Conservation (phyloP, 2,797 vertebrate species). For the Ctenopoma multispine region DNA sequence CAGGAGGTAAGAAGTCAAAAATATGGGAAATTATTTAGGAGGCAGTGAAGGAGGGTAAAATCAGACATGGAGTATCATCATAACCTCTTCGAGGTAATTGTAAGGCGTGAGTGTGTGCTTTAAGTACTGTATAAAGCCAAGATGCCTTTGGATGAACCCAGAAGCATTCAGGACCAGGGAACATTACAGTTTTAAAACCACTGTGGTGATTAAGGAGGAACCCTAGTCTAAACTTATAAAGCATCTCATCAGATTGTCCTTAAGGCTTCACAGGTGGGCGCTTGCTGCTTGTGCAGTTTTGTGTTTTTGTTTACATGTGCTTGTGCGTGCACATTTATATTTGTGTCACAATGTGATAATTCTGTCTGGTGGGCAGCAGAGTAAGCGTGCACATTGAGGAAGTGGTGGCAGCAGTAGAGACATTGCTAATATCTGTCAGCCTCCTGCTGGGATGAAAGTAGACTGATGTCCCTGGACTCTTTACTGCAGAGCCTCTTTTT, state of each 20-base stretch:
- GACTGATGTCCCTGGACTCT: slow-evolving; percentile 42
- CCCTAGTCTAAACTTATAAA: slow-evolving; percentile 17
- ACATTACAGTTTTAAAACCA: slow-evolving; percentile 29
- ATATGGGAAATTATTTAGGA: background rate
- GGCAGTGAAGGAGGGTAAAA: slow-evolving; percentile 16
- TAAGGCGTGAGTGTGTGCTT: slow-evolving; percentile 9
- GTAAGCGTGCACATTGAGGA: slow-evolving; percentile 25
- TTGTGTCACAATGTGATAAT: slow-evolving; percentile 18
- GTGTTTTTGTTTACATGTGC: slow-evolving; percentile 39
- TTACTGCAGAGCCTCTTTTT: slow-evolving; percentile 48
- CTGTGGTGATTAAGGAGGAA: slow-evolving; percentile 19
- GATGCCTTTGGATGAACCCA: slow-evolving; percentile 41
- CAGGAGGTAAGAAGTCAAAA: background rate
- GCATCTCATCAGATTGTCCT: slow-evolving; percentile 37
- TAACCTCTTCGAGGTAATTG: slow-evolving; percentile 31
- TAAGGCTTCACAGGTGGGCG: slow-evolving; percentile 33
- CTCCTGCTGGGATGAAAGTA: slow-evolving; percentile 61
- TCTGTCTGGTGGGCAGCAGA: slow-evolving; percentile 22
- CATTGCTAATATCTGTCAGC: slow-evolving; percentile 16
- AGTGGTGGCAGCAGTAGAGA: slow-evolving; percentile 17
- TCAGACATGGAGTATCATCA: slow-evolving; percentile 21
- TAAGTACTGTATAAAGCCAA: slow-evolving; percentile 41
- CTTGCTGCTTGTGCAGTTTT: slow-evolving; percentile 16
- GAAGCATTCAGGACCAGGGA: slow-evolving; percentile 39
- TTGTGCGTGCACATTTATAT: slow-evolving; percentile 22